Conservation (phyloP, 1,140 invertebrate species). For the Drosophila pallidifrons region DNA sequence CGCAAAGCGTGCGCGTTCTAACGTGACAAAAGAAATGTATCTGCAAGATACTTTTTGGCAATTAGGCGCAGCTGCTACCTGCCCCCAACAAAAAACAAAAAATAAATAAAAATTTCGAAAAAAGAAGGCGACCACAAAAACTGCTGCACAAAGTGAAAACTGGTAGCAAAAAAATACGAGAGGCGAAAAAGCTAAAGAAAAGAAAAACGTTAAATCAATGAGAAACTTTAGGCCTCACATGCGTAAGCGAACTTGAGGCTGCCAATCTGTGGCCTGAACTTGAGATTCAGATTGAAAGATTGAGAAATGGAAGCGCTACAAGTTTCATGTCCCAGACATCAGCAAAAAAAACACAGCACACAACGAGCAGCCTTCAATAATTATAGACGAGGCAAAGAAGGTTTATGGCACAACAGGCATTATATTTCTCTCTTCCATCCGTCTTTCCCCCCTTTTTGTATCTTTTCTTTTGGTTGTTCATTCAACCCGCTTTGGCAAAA, state of each 20-base stretch:
- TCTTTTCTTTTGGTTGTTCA: conserved; percentile 37
- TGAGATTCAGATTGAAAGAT: conserved; percentile 48
- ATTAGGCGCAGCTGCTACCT: conserved; percentile 78
- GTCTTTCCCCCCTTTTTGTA: not conserved
- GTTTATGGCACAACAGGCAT: conserved; percentile 30
- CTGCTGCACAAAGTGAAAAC: conserved; percentile 14
- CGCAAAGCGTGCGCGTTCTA: conserved; percentile 49
- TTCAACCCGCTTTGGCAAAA: conserved; percentile 52
- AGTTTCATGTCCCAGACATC: conserved; percentile 57
- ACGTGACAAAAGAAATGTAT: conserved; percentile 82
- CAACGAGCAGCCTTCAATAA: conserved; percentile 50
- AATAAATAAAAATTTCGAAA: conserved; percentile 11
- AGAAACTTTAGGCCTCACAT: conserved; percentile 50
- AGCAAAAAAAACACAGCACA: conserved; percentile 11
- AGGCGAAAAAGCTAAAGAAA: conserved; percentile 5
- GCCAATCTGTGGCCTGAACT: conserved; percentile 42
- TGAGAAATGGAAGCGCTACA: conserved; percentile 65
- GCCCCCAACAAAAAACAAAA: conserved; percentile 16
- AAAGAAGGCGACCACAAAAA: conserved; percentile 5
- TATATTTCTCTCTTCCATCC: not conserved
- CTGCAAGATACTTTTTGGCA: conserved; percentile 74
- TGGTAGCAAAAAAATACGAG: conserved; percentile 16
- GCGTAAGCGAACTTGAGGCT: conserved; percentile 41
- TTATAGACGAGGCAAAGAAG: conserved; percentile 53
- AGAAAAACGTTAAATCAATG: conserved; percentile 43